Evolutionary conservation across 2,888 invertebrate species (phyloP).

Genomic region (Neocrepidodera transversa): DNA sequence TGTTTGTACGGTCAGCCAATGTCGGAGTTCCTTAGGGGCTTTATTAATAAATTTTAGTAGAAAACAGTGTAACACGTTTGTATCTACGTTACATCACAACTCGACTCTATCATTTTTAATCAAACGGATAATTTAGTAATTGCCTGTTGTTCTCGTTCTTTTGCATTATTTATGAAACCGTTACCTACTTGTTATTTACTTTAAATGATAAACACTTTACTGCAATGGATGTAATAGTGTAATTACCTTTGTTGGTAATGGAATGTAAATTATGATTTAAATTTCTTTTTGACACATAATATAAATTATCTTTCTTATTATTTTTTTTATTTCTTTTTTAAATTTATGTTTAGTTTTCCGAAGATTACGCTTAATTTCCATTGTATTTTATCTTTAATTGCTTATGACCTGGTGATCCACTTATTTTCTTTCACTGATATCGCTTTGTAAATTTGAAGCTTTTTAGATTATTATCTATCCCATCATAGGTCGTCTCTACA

Average conservation of each 20-base stretch:
- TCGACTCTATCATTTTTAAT: conserved; percentile 47
- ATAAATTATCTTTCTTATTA: no score
- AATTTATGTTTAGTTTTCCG: no score
- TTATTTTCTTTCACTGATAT: no score
- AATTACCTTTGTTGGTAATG: conserved; percentile 19
- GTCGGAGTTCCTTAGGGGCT: conserved; percentile 25
- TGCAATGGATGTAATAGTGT: conserved; percentile 33
- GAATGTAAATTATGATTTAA: conserved; percentile 18
- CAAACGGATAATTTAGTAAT: conserved; percentile 52
- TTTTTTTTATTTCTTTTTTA: no score
- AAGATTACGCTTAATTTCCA: no score
- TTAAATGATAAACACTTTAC: conserved; percentile 34
- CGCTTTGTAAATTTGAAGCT: no score
- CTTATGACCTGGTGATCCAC: no score
- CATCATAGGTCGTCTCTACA: no score
- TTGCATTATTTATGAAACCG: conserved; percentile 48
- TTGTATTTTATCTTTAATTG: no score
- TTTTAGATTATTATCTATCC: no score
- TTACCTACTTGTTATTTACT: conserved; percentile 31
- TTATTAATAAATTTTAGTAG: conserved; percentile 47
- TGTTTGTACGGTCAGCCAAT: background rate
- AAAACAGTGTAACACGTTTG: conserved; percentile 46
- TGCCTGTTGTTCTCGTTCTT: conserved; percentile 43
- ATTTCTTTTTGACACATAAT: conserved; percentile 9
- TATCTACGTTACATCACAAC: conserved; percentile 45